These are phyloP conservation scores for Coregonus ussuriensis DNA, from an alignment of 2,797 vertebrate species.

Conservation along the genomic window DNA sequence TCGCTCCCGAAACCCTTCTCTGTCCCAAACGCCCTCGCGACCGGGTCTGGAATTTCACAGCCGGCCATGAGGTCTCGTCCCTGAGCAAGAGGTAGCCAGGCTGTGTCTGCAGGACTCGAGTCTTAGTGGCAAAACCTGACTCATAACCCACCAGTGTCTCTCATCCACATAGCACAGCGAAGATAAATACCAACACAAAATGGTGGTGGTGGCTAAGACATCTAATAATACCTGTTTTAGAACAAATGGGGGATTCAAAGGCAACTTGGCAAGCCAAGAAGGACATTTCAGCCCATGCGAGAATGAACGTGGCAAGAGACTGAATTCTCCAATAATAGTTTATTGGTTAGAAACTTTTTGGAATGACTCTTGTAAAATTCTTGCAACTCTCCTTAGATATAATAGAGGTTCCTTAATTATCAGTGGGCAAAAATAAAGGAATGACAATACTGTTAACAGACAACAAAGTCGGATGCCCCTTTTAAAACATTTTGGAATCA, in stretches of 20 bases:
- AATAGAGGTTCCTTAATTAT: background rate
- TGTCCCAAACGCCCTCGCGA: constrained; percentile 57
- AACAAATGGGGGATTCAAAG: background rate
- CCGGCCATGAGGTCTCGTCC: constrained; percentile 27
- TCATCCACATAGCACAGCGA: constrained; percentile 6
- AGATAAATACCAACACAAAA: constrained; percentile 32
- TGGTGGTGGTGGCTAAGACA: background rate
- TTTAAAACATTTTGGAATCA: background rate
- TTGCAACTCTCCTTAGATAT: background rate
- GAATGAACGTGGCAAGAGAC: background rate
- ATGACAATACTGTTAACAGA: no score
- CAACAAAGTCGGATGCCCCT: background rate
- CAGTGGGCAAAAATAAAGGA: background rate
- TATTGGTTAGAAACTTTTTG: background rate
- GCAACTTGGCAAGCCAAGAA: background rate
- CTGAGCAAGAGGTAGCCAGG: constrained; percentile 37
- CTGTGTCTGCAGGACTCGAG: constrained; percentile 44
- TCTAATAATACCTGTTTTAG: constrained; percentile 1
- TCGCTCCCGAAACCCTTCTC: constrained; percentile 37
- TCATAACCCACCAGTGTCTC: constrained; percentile 29
- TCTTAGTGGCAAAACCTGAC: constrained; percentile 43
- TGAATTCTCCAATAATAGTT: background rate
- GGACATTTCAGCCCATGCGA: background rate
- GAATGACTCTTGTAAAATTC: background rate
- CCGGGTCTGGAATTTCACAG: constrained; percentile 72